A percentile compares a stretch with the other conserved stretches of the same genome.
Evolutionary conservation across 2,888 invertebrate species (phyloP).

Genomic region (Drosophila anomelani): DNA sequence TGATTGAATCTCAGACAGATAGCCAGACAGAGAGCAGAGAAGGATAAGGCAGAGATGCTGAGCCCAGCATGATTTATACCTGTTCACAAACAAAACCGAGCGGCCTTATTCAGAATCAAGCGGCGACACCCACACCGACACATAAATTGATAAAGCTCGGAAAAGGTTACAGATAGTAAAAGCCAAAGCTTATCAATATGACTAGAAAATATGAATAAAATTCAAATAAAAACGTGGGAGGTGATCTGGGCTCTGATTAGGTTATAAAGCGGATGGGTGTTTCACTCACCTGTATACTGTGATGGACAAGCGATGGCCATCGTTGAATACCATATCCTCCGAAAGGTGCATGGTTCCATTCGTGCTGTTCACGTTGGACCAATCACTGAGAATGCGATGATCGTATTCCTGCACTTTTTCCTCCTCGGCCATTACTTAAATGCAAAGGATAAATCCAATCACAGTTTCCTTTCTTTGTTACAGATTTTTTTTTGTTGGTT

Average conservation of each 20-base stretch:
- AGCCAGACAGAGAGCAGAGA: conserved; percentile 42
- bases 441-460: neutral
- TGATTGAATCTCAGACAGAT: conserved; percentile 60
- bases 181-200: conserved; percentile 59
- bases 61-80: conserved; percentile 64
- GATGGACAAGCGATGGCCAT: conserved; percentile 93
- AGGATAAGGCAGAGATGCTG: conserved; percentile 32
- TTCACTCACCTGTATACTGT: conserved; percentile 87
- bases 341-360: conserved; percentile 83
- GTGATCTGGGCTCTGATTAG: conserved; percentile 30
- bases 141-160: conserved; percentile 60
- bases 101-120: conserved; percentile 3
- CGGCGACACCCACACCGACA: conserved; percentile 65
- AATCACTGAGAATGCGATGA: conserved; percentile 83
- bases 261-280: conserved; percentile 31
- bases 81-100: conserved; percentile 39
- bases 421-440: conserved; percentile 2
- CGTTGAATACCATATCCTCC: conserved; percentile 93
- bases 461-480: neutral
- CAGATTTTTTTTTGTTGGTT: neutral
- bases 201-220: conserved; percentile 19
- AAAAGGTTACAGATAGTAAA: conserved; percentile 25
- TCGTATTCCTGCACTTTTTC: conserved; percentile 82
- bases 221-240: conserved; percentile 51
- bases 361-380: conserved; percentile 82